A percentile compares a stretch with the other conserved stretches of the same genome.
Evolutionary conservation across 2,113 vertebrate species (phyloP).

Genomic region (Tor tambroides): DNA sequence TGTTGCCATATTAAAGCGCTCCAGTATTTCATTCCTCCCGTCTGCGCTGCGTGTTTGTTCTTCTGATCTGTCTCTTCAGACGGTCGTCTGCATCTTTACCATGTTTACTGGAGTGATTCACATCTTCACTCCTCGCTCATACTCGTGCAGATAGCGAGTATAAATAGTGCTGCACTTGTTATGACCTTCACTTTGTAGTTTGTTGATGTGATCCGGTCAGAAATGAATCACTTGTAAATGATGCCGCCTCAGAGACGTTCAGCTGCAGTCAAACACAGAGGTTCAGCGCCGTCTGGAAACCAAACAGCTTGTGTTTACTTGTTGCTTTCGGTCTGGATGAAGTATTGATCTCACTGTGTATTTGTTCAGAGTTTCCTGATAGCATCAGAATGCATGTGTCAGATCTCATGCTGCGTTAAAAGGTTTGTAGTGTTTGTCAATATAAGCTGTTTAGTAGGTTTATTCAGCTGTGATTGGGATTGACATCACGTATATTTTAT

Average conservation of each 20-base stretch:
- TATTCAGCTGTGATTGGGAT: too few species aligned
- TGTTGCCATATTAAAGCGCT: neutral
- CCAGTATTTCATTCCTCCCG: neutral
- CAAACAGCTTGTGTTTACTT: neutral
- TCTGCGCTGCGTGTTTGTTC: neutral
- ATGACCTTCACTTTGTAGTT: constrained; percentile 9
- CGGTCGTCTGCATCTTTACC: neutral
- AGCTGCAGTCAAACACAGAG: neutral
- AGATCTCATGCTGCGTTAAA: neutral
- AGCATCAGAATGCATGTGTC: neutral
- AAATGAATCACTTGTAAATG: constrained; percentile 36
- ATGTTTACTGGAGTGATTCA: neutral
- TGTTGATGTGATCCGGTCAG: constrained; percentile 36
- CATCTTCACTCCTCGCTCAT: neutral
- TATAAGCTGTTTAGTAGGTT: neutral
- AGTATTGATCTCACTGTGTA: neutral
- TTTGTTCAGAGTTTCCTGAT: neutral
- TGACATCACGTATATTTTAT: too few species aligned
- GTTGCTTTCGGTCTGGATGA: neutral
- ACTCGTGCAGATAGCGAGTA: neutral
- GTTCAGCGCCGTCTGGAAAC: neutral
- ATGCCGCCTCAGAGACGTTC: neutral
- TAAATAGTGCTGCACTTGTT: neutral
- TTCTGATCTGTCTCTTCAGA: neutral
- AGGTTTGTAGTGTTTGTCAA: neutral